Conservation (phyloP, 2,113 vertebrate genomes). For the Bungarus multicinctus region DNA sequence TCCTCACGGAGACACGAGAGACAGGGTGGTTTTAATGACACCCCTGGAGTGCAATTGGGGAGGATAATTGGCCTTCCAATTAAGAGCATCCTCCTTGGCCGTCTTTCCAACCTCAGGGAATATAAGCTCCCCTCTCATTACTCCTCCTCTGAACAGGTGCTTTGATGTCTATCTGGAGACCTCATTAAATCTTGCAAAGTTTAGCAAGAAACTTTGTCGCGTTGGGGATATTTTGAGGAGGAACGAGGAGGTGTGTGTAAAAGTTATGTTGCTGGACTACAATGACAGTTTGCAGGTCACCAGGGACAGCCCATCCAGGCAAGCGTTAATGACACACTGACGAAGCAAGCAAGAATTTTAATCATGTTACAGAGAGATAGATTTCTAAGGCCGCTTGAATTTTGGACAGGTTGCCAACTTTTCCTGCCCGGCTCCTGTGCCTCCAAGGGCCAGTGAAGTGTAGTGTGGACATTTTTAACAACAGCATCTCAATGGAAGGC, state of each 20-base stretch:
- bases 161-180: neutral
- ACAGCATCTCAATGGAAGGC: neutral
- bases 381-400: neutral
- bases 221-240: neutral
- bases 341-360: neutral
- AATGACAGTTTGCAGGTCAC: neutral
- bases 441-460: neutral
- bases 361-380: neutral
- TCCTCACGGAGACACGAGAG: neutral
- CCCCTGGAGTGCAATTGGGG: neutral
- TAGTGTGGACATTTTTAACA: neutral
- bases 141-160: neutral
- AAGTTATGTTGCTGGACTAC: neutral
- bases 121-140: neutral
- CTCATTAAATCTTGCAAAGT: slow-evolving; percentile 15
- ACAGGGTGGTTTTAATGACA: neutral
- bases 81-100: neutral
- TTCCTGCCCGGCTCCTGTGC: neutral
- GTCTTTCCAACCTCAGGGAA: neutral
- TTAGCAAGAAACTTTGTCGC: slow-evolving; percentile 10
- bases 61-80: neutral
- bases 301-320: neutral
- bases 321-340: neutral
- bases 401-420: neutral
- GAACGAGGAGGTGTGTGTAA: accelerated